Base-by-base conservation (phyloP, 2,113 vertebrate species). In the Alaudala cheleensis region DNA sequence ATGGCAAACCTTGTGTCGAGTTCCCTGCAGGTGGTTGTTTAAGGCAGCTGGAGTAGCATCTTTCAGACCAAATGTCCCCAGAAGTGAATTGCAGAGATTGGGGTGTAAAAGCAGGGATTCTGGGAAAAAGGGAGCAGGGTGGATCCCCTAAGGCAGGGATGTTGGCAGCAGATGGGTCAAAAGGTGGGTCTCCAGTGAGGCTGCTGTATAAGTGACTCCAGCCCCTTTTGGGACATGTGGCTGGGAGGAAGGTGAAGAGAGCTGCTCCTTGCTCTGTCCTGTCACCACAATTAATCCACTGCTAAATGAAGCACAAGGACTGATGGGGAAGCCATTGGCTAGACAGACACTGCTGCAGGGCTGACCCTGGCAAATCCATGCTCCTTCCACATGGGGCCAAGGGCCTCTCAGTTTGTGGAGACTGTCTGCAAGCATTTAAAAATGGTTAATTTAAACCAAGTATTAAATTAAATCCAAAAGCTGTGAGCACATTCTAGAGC, bases 391-490 rank as follows among this genome's bases (percentile, higher is more conserved):
- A 1, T 1, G 2, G 60, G 28, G 87, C 15, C 4, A 64, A 92
- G 93, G 91, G 94, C 93, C 94, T 90, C 95, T 95, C 16, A 4
- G 69, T 88, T 93, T 95, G 88, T 66, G 40, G 76, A 94, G 95
- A 33, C 85, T 88, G 82, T 96, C 93, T 96, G 93, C 92, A 96
- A 96, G 72, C 88, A 57, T 92, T 97, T 96, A 88, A 96, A 96
- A 93, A 94, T 92, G 94, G 96, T 96, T 96, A 93, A 96, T 95
- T 96, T 96, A 92, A 96, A 96, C 93, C 88, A 49, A 90, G 67
- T 88, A 93, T 84, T 92, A 96, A 95, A 94, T 97, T 77, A 88
- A 94, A 97, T 92, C 94, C 96, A 96, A 95, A 93, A 95, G 95
- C 92, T 95, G 81, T 40, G 95, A 90, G 93, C 74, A 37, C 85